phyloP scores from a whole-genome alignment of 2,888 invertebrate species.

The Caenorhabditis afra region DNA sequence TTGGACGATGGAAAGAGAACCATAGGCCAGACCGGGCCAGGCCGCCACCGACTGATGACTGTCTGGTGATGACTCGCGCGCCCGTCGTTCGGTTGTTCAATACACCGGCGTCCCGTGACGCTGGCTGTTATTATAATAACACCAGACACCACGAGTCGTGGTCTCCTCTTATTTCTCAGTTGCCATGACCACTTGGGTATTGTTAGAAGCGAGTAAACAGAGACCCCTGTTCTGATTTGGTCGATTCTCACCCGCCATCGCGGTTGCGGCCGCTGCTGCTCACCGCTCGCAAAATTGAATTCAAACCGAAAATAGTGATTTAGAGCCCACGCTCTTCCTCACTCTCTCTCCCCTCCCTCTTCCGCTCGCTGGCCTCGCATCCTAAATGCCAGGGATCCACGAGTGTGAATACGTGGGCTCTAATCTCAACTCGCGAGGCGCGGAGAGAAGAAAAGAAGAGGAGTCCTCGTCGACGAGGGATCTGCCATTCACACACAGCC shows the following conservation, averaged over 20 bases:
- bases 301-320: slow-evolving; percentile 33
- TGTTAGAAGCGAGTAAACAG: slow-evolving; percentile 21
- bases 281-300: slow-evolving; percentile 29
- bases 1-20: background rate
- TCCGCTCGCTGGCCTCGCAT: background rate
- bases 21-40: background rate
- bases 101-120: no score
- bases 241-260: background rate
- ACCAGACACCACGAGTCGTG: no score
- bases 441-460: no score
- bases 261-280: background rate
- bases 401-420: slow-evolving; percentile 13
- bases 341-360: background rate
- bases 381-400: background rate
- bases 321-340: background rate
- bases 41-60: background rate
- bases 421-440: no score
- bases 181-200: background rate
- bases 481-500: slow-evolving; percentile 12
- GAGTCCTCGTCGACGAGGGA: slow-evolving; percentile 6
- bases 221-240: background rate
- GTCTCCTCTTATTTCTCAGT: no score
- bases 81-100: no score
- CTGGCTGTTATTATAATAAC: no score
- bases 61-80: background rate